Evolutionary conservation across 2,888 invertebrate genomes (phyloP), one percentile per base, ranked within the genome.

Genomic region (Euclidia mi): DNA sequence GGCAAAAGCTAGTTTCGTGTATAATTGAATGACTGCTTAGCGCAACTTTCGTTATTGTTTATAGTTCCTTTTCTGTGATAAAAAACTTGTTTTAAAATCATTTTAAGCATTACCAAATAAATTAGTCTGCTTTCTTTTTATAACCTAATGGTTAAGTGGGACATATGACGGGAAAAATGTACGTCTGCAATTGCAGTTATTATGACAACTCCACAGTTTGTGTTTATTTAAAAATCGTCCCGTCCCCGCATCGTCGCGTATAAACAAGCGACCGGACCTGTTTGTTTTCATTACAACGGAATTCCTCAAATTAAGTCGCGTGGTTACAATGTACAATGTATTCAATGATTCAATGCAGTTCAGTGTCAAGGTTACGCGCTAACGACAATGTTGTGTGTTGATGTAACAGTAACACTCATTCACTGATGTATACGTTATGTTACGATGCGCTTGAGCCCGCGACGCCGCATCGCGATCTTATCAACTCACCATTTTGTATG

Each of bases 291-390:
- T 78, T 71, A 71, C 65, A 62, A 53, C 60, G 57, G 71, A 71
- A 76, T 78, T 65, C 65, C 65, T 72, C 68, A 77, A 76, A 76
- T 76, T 69, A 72, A 76, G 70, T 76, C 65, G 69, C 67, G 62
- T 67, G 66, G 12, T 47, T 57, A 66, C 71, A 70, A 71, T 66
- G 66, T 73, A 40, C 44, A 40, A 34, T 60, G 59, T 56, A 56
- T 51, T 32, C 34, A 34, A 15, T 52, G 51, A 40, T 38, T 46
- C 37, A 42, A 35, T 29, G 29, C 12, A 15, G 34, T 53, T 63
- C 74, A 74, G 47, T 64, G 72, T 66, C 72, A 72, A 72, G 72
- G 72, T 45, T 56, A 44, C 45, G 14, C 28, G 40, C 48, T 49
- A 43, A 34, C 61, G 49, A 72, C 69, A 66, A 72, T 66, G 71